These are phyloP conservation scores for Streptopelia turtur DNA, from an alignment of 2,797 vertebrate species.

Conservation along the genomic window DNA sequence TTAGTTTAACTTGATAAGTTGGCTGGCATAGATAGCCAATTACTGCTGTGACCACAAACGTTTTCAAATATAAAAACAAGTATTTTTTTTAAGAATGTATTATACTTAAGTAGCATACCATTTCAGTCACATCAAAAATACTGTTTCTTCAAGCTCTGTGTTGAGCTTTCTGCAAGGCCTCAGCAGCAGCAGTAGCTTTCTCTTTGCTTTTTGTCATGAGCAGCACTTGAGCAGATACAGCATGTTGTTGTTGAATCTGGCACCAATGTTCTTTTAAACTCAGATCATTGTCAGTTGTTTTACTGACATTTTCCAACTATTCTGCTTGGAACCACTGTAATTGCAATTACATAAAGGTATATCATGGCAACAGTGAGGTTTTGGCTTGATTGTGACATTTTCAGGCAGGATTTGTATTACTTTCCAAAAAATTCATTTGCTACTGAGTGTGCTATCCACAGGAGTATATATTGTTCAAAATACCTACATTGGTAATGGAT, in stretches of 20 bases:
- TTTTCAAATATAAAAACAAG: background rate
- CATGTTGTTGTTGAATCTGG: background rate
- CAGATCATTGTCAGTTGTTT: background rate
- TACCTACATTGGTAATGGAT: background rate
- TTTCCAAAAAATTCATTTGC: background rate
- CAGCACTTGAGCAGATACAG: background rate
- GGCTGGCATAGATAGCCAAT: background rate
- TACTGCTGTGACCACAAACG: background rate
- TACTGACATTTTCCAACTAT: background rate
- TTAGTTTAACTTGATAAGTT: background rate
- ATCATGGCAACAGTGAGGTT: background rate
- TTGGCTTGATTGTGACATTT: background rate
- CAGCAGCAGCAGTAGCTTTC: background rate
- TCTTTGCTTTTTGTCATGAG: background rate
- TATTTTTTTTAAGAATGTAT: background rate
- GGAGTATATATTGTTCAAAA: background rate
- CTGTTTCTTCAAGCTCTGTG: background rate
- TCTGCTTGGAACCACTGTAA: background rate
- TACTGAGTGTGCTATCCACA: background rate
- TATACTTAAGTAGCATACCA: too few relatives aligned
- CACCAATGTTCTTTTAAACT: background rate
- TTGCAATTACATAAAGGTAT: background rate
- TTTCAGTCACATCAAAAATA: background rate
- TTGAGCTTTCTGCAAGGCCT: background rate
- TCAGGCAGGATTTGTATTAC: background rate